Evolutionary conservation across 2,113 vertebrate genomes (phyloP), one percentile per base, ranked within the genome.

Genomic region (Caracal caracal): DNA sequence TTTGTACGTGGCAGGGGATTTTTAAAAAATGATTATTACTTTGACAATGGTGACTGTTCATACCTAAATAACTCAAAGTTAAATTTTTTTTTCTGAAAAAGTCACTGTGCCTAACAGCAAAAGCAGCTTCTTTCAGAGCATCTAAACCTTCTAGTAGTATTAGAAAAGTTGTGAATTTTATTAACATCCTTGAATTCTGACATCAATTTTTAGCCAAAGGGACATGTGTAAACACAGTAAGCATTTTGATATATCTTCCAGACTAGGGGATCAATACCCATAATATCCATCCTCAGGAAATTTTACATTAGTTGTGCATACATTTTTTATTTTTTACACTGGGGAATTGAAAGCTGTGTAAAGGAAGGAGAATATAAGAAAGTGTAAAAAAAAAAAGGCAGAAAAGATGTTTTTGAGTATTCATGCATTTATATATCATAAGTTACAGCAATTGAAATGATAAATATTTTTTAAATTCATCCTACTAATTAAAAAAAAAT

Each of bases 111-210:
- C 19, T 88, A 0, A 92, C 19, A 68, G 43, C 56, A 84, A 65
- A 94, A 84, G 28, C 49, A 85, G 16, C 37, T 61, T 11, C 63
- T 89, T 92, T 97, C 28, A 84, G 37, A 88, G 12, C 28, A 73
- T 68, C 33, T 84, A 17, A 80, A 80, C 17, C 56, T 94, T 84
- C 4, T 78, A 75, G 75, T 43, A 92, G 6, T n/a, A n/a, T 87
- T 88, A 88, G 61, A 65, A 93, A 66, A 94, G 26, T 40, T 65
- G 70, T 94, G 56, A 94, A 88, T 35, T 94, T 94, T 92, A 86
- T 90, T 93, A 92, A 88, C 30, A 51, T 96, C 47, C 56, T 35
- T 95, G 40, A 89, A 88, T 95, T 92, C 15, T 70, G 79, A 73
- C 20, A 94, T 68, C 84, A 94, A 79, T 56, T 80, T 92, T 94